phyloP scores from a whole-genome alignment of 2,888 invertebrate species.

The Panzeria rudis region DNA sequence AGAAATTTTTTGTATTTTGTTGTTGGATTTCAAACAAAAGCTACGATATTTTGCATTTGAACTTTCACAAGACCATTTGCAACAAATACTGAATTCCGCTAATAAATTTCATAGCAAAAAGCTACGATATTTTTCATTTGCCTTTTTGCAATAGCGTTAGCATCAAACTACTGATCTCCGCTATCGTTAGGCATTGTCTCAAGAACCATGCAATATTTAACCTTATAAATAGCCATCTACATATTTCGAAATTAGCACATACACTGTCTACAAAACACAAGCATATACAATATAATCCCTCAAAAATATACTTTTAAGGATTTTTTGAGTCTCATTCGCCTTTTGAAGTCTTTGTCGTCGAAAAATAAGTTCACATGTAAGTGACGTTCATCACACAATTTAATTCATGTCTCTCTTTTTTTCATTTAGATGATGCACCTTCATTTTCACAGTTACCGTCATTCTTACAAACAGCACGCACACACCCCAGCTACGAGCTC shows the following conservation, averaged over 20 bases:
- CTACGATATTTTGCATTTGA: too few species aligned
- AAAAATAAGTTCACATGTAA: conserved; percentile 26
- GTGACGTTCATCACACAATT: conserved; percentile 55
- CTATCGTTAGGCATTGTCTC: conserved; percentile 20
- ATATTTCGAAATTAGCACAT: neutral
- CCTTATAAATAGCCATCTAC: neutral
- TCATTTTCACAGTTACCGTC: neutral
- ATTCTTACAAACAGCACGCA: neutral
- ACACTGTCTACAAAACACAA: neutral
- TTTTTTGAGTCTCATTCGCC: neutral
- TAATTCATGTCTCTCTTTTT: conserved; percentile 28
- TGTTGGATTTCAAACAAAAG: too few species aligned
- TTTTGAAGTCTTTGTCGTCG: conserved; percentile 2
- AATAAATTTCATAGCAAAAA: too few species aligned
- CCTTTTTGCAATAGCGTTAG: too few species aligned
- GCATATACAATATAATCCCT: neutral
- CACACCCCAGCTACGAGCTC: too few species aligned
- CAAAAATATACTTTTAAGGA: neutral
- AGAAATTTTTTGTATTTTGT: too few species aligned
- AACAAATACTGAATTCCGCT: too few species aligned
- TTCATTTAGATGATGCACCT: conserved; percentile 6
- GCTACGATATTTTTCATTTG: too few species aligned
- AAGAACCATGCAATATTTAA: neutral
- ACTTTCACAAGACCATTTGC: too few species aligned
- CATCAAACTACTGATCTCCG: too few species aligned